These are phyloP conservation scores for Scolanthus callimorphus DNA, from an alignment of 92 coral and sea anemone species.

Conservation along the genomic window DNA sequence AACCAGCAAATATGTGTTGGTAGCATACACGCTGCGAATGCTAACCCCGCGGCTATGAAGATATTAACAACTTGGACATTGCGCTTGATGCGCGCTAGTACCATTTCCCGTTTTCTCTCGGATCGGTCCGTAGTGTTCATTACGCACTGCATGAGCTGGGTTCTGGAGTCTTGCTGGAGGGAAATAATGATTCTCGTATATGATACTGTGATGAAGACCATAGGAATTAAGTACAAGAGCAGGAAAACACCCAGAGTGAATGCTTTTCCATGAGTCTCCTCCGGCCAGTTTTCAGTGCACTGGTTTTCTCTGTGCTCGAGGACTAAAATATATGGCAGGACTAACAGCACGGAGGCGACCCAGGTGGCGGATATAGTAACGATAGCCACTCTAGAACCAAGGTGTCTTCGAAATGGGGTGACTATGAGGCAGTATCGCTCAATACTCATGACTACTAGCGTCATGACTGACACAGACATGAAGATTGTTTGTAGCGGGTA, in stretches of 20 bases:
- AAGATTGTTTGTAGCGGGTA: conserved; percentile 54
- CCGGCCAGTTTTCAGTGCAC: conserved; percentile 42
- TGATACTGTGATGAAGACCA: conserved; percentile 26
- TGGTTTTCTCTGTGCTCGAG: conserved; percentile 8
- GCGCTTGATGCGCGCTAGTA: conserved; percentile 23
- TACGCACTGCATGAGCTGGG: conserved; percentile 10
- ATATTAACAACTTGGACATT: conserved; percentile 34
- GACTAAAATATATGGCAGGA: conserved; percentile 37
- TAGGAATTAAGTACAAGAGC: conserved; percentile 31
- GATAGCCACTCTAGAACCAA: conserved; percentile 19
- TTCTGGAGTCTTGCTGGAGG: conserved; percentile 19
- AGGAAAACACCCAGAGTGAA: conserved; percentile 40
- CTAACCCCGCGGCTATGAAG: conserved; percentile 40
- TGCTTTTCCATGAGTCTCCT: conserved; percentile 19
- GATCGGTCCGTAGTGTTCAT: neutral
- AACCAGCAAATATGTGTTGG: conserved; percentile 59
- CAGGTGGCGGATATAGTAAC: conserved; percentile 22
- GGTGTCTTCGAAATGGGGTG: conserved; percentile 30
- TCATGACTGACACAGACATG: conserved; percentile 43
- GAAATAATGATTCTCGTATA: conserved; percentile 21
- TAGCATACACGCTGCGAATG: conserved; percentile 44
- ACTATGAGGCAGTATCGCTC: conserved; percentile 51
- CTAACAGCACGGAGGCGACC: conserved; percentile 25
- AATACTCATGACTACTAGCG: conserved; percentile 44
- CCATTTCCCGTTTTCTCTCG: neutral